Base-by-base conservation (phyloP, 2,888 invertebrate species). In the Sinopyrophorus schimmeli region DNA sequence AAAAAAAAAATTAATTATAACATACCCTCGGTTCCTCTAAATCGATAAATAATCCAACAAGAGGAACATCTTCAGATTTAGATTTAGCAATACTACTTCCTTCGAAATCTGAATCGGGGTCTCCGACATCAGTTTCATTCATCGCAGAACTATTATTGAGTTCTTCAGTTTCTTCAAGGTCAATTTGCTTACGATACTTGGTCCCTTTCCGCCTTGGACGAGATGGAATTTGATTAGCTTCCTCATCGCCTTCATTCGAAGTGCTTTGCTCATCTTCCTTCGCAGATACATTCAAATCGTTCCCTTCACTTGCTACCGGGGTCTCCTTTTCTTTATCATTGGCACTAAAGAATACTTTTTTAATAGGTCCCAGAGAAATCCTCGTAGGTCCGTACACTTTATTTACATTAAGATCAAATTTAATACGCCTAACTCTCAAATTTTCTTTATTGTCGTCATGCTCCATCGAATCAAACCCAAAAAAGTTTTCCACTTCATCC, bases 21-120 rank as follows among this genome's bases (percentile, higher is more conserved):
- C n/a, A n/a, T 26, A 40, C 40, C 15, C 16, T 28, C 9, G 18
- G 10, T 17, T 21, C 37, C 18, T 44, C 38, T 12, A 48, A 15
- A 20, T 57, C 57, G 32, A 53, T 46, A 41, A 55, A 57, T 5
- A 57, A 34, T 5, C 43, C 42, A 7, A 53, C 34, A 9, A 6
- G 21, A 4, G 21, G 7, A 6, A n/a, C 18, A 9, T 38, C 21
- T 10, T 44, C 44, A 2, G 37, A 18, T 11, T 35, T 12, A 9
- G 14, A 16, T 20, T 42, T 35, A 4, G 16, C 23, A 32, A n/a
- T 18, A 34, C 27, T 2, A 6, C 9, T 4, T 7, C 18, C 14
- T 14, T 23, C 20, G 2, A 1, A 3, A 17, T 9, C 5, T 31
- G 5, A 5, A 6, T 10, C 1, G 1, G 6, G 5, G 1, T 1